A percentile compares a stretch with the other conserved stretches of the same genome.
Conservation (phyloP, 2,113 vertebrate species). For the Sprattus sprattus region DNA sequence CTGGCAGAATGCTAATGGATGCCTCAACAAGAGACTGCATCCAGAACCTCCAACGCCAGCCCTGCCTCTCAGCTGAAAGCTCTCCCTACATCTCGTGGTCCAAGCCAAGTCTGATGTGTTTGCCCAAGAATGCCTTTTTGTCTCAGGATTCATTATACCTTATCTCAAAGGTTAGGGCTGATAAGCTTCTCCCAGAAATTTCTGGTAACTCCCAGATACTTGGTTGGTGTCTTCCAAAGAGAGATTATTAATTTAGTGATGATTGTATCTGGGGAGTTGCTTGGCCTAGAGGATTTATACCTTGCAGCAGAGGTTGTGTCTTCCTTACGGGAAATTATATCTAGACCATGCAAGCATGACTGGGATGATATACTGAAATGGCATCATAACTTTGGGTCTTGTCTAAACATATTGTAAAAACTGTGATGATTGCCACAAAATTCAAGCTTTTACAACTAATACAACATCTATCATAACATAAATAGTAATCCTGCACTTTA, state of each 20-base stretch:
- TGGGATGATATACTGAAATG: background rate
- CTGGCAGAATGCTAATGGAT: background rate
- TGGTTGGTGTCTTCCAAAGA: background rate
- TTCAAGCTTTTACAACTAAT: background rate
- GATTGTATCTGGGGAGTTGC: slow-evolving; percentile 37
- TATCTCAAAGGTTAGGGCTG: background rate
- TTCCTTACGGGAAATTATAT: background rate
- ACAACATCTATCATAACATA: background rate
- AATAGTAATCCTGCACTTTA: background rate
- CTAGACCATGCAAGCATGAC: background rate
- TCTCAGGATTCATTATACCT: background rate
- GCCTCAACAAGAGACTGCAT: background rate
- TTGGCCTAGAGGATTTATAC: background rate
- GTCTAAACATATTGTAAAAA: slow-evolving; percentile 1
- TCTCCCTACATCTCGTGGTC: background rate
- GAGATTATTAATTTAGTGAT: slow-evolving; percentile 35
- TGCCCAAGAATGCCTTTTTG: slow-evolving; percentile 1
- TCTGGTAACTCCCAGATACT: slow-evolving; percentile 2
- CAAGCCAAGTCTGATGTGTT: background rate
- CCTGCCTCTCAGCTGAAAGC: background rate
- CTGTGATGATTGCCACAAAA: background rate
- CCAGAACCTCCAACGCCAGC: background rate
- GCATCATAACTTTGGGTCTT: background rate
- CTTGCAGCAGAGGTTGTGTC: background rate
- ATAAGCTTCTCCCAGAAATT: background rate